Base-by-base conservation (phyloP, 2,113 vertebrate species). In the Athene noctua region DNA sequence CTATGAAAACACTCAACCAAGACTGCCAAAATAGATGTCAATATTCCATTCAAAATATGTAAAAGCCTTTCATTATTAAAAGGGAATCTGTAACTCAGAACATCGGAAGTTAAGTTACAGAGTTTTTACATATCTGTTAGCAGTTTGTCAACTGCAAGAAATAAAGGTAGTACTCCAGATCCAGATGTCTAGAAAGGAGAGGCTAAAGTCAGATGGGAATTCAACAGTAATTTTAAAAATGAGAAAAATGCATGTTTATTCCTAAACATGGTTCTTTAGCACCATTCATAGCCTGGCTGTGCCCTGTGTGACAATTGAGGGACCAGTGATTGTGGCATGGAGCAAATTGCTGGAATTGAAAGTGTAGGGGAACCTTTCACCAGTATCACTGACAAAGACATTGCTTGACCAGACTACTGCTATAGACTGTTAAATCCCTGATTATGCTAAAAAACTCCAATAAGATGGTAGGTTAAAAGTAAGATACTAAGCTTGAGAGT, bases 11-110 rank as follows among this genome's bases (percentile, higher is more conserved):
- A 77, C 44, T 72, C 38, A 93, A 75, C 34, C 27, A 58, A 68
- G 32, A 68, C 65, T 91, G 70, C 91, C 93, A 95, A 94, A 96
- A 90, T 68, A 87, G 68, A 91, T 58, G 70, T 80, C 93, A 93
- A 85, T 94, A 82, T 91, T 86, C 38, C 23, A 57, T 68, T 84
- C 65, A 86, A 74, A 86, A 65, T 84, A 80, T 18, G 15, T 40
- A 49, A 70, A 55, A 93, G 26, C 17, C 58, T 91, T 85, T 57
- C 13, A 63, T 47, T 87, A 75, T 86, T 87, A 77, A 90, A 78
- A 55, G 19, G 5, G 38, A 92, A 44, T 51, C 52, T 57, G 20
- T 55, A 77, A 88, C 58, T 65, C 52, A 54, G 78, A 87, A 65
- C 52, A 75, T 34, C 25, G 63, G 72, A 83, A 86, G 47, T 36